Conservation (phyloP, 2,797 vertebrate species). For the Neosilurus hyrtlii region DNA sequence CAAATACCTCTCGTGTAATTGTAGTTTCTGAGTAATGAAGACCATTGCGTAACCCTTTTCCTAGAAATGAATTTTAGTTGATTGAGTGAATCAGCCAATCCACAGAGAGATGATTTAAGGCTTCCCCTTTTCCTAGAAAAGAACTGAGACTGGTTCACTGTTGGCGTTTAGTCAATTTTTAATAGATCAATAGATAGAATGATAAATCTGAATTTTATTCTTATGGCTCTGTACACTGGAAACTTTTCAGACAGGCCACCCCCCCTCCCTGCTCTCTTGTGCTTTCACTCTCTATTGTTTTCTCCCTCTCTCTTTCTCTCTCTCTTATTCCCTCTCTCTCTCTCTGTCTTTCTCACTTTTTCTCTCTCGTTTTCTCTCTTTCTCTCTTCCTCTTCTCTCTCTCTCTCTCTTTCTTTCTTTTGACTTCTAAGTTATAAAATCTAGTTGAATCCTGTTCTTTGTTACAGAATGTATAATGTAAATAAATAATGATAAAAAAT, state of each 20-base stretch:
- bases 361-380: too few species aligned
- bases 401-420: neutral
- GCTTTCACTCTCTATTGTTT: too few species aligned
- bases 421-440: neutral
- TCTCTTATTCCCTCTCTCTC: too few species aligned
- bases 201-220: neutral
- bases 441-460: neutral
- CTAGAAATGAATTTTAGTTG: neutral
- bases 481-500: neutral
- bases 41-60: neutral
- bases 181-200: neutral
- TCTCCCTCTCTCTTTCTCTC: too few species aligned
- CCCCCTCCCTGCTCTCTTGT: too few species aligned
- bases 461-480: neutral
- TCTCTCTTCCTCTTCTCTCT: too few species aligned
- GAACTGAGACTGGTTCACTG: neutral
- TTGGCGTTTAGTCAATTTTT: neutral
- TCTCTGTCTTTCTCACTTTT: neutral
- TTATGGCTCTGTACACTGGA: too few species aligned
- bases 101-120: neutral
- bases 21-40: neutral
- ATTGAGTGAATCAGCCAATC: neutral
- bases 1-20: neutral
- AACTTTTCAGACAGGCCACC: too few species aligned
- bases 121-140: neutral